Percentiles rank a stretch among this genome's conserved stretches.
Evolutionary conservation across 2,797 vertebrate species (phyloP).

Genomic region (Silurus aristotelis): DNA sequence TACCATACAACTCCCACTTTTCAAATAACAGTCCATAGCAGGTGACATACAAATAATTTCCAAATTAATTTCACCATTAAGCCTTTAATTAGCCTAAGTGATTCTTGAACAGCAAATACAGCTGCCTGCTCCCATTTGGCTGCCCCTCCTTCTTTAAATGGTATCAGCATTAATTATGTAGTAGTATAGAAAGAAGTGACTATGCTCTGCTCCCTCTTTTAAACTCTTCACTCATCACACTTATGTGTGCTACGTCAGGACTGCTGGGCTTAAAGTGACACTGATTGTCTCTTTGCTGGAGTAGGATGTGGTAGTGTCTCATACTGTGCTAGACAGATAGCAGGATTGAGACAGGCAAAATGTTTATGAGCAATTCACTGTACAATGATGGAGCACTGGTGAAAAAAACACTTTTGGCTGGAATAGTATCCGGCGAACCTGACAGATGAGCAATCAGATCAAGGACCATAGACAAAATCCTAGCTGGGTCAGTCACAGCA

Average conservation of each 20-base stretch:
- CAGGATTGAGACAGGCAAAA: neutral
- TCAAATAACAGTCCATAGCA: slow-evolving; percentile 55
- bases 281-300: slow-evolving; percentile 15
- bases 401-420: slow-evolving; percentile 7
- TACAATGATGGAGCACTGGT: neutral
- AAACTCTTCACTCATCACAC: slow-evolving; percentile 1
- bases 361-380: neutral
- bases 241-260: slow-evolving; percentile 9
- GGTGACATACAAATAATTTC: slow-evolving; percentile 57
- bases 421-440: neutral
- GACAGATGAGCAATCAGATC: neutral
- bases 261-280: slow-evolving; percentile 18
- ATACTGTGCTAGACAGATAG: slow-evolving; percentile 4
- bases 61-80: slow-evolving; percentile 64
- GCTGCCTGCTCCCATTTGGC: slow-evolving; percentile 43
- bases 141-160: slow-evolving; percentile 30
- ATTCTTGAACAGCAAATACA: slow-evolving; percentile 53
- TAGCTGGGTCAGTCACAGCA: neutral
- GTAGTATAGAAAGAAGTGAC: slow-evolving; percentile 27
- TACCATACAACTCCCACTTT: slow-evolving; percentile 19
- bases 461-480: slow-evolving; percentile 30
- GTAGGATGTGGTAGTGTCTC: neutral
- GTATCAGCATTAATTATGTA: slow-evolving; percentile 49
- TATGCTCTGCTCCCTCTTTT: slow-evolving; percentile 10
- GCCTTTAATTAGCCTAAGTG: slow-evolving; percentile 58